Evolutionary conservation across 2,113 vertebrate genomes (phyloP), one percentile per base, ranked within the genome.

Genomic region (Mesocricetus auratus): DNA sequence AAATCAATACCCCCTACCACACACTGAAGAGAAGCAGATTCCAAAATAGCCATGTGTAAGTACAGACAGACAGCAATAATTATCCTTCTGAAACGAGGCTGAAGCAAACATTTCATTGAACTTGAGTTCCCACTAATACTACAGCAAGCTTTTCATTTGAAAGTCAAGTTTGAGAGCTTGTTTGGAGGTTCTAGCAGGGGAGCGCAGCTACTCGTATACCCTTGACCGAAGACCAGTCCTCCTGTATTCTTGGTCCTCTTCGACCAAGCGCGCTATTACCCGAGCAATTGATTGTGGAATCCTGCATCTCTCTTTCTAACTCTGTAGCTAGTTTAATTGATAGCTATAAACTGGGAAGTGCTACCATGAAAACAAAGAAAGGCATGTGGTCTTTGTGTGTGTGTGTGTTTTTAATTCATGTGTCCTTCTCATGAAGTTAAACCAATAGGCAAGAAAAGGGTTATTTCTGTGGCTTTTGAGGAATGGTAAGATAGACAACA

Each of bases 221-320:
- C n/a, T n/a, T n/a, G n/a, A n/a, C n/a, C n/a, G n/a, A n/a, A n/a
- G n/a, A n/a, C n/a, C n/a, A n/a, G n/a, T n/a, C n/a, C n/a, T n/a
- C n/a, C n/a, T n/a, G n/a, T n/a, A n/a, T n/a, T n/a, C n/a, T n/a
- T n/a, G n/a, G n/a, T n/a, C n/a, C n/a, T n/a, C n/a, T n/a, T n/a
- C n/a, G n/a, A n/a, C n/a, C n/a, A n/a, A n/a, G n/a, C n/a, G n/a
- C n/a, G n/a, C n/a, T n/a, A n/a, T n/a, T n/a, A 93, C 0, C 0
- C 66, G 1, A 31, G 21, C 19, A 87, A 85, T 66, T 50, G 83
- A 66, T 15, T 53, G 36, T 90, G 45, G 87, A 94, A 96, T 94
- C 68, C 60, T 87, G n/a, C 81, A 24, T 82, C 13, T 90, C 78
- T 21, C 2, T 13, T 62, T 62, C 58, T 89, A 94, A 78, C 36